phyloP scores from a whole-genome alignment of 1,140 invertebrate genomes.

The Drosophila cardini region DNA sequence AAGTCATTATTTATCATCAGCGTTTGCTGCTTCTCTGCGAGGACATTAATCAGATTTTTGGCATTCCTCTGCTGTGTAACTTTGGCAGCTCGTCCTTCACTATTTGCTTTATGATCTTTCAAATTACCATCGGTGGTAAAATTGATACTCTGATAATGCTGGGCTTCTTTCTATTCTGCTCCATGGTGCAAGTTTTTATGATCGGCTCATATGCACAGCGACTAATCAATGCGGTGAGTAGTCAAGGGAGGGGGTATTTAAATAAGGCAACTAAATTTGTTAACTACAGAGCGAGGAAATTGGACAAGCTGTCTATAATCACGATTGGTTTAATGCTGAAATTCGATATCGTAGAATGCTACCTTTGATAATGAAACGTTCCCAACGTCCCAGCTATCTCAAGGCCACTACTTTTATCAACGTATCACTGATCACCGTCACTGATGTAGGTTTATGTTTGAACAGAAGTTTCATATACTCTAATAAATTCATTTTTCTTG shows the following conservation, averaged over 20 bases:
- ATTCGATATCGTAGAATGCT: slow-evolving; percentile 60
- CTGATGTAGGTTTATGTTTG: slow-evolving; percentile 50
- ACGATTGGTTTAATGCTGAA: slow-evolving; percentile 58
- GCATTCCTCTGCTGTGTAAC: slow-evolving; percentile 65
- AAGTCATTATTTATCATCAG: slow-evolving; percentile 64
- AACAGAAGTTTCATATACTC: not conserved
- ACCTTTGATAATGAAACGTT: slow-evolving; percentile 52
- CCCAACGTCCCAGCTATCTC: slow-evolving; percentile 57
- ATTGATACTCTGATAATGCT: slow-evolving; percentile 70
- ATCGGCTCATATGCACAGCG: slow-evolving; percentile 66
- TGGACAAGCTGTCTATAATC: slow-evolving; percentile 59
- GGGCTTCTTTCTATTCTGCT: slow-evolving; percentile 64
- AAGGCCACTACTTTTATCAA: slow-evolving; percentile 62
- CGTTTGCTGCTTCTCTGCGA: slow-evolving; percentile 48
- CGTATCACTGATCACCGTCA: slow-evolving; percentile 61
- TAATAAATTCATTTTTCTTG: slow-evolving; percentile 7
- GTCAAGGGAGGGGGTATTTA: not conserved
- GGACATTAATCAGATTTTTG: slow-evolving; percentile 67
- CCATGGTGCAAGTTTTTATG: slow-evolving; percentile 72
- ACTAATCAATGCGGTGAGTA: slow-evolving; percentile 61
- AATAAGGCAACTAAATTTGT: not conserved
- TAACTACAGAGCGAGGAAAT: slow-evolving; percentile 53
- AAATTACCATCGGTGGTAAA: slow-evolving; percentile 69
- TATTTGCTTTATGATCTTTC: slow-evolving; percentile 77
- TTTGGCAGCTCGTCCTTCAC: slow-evolving; percentile 69